Conservation (phyloP, 2,888 invertebrate species). For the Nomada fabriciana region DNA sequence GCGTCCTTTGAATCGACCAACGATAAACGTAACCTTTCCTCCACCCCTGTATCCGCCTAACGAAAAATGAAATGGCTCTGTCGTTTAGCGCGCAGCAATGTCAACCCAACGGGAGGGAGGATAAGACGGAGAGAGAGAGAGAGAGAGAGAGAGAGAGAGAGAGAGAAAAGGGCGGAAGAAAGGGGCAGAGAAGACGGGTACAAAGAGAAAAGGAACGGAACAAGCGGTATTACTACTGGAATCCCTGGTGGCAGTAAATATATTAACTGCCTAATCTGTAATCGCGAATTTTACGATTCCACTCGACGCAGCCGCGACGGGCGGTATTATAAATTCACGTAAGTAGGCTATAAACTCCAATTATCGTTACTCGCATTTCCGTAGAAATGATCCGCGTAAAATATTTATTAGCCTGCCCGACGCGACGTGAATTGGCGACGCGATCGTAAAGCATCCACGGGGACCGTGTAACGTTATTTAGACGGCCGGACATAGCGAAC, state of each 20-base stretch:
- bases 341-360: slow-evolving; percentile 68
- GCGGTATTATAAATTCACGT: slow-evolving; percentile 61
- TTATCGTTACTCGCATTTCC: slow-evolving; percentile 69
- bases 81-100: slow-evolving; percentile 38
- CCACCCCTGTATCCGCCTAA: neutral
- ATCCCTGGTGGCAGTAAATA: slow-evolving; percentile 47
- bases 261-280: slow-evolving; percentile 62
- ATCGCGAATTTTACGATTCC: slow-evolving; percentile 64
- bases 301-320: slow-evolving; percentile 5
- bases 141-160: neutral
- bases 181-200: too few relatives aligned
- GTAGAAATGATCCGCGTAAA: slow-evolving; percentile 66
- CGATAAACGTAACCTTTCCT: neutral
- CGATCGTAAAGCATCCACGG: slow-evolving; percentile 57
- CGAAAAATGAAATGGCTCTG: slow-evolving; percentile 14
- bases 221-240: slow-evolving; percentile 37
- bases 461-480: slow-evolving; percentile 44
- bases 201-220: slow-evolving; percentile 8
- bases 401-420: slow-evolving; percentile 62
- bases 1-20: neutral
- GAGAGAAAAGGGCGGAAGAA: too few relatives aligned
- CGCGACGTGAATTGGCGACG: slow-evolving; percentile 45
- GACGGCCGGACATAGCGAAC: slow-evolving; percentile 3
- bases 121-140: neutral
- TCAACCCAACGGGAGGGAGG: neutral